phyloP scores from a whole-genome alignment of 64 coral and sea anemone genomes.

The Montipora cactus region DNA sequence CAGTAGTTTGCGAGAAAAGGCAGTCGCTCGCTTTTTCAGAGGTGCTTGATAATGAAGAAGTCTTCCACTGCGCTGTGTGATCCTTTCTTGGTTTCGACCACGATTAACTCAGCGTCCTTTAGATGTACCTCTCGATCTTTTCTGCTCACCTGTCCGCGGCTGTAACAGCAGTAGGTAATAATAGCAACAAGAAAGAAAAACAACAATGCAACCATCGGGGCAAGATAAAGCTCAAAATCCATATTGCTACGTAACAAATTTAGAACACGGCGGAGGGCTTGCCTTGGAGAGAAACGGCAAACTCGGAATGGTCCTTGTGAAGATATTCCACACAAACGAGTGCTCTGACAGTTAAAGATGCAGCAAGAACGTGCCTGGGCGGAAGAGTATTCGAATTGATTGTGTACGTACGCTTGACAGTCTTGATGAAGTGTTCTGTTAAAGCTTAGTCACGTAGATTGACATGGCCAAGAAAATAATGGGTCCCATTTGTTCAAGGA shows the following conservation, averaged over 20 bases:
- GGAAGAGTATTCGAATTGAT: too few species aligned
- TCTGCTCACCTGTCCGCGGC: background rate
- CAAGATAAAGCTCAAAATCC: background rate
- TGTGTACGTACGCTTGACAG: too few species aligned
- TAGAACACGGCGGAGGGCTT: background rate
- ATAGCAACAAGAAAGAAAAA: background rate
- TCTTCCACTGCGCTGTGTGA: background rate
- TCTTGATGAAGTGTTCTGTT: too few species aligned
- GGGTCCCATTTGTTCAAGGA: too few species aligned
- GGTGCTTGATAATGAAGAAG: constrained; percentile 16
- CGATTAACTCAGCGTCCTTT: background rate
- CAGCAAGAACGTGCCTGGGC: too few species aligned
- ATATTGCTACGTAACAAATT: background rate
- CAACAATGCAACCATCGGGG: background rate
- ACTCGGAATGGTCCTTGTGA: background rate
- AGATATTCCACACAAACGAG: too few species aligned
- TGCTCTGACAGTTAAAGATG: too few species aligned
- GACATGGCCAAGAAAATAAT: too few species aligned
- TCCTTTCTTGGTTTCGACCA: background rate
- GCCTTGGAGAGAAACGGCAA: background rate
- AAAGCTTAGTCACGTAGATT: too few species aligned
- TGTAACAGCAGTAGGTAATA: background rate
- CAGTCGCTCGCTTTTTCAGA: background rate
- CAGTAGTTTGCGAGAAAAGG: background rate
- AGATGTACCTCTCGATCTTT: background rate